Percentiles rank a stretch among this genome's conserved stretches.
These are phyloP conservation scores for Eubasilissa splendida DNA, from an alignment of 2,888 invertebrate genomes.

Conservation along the genomic window DNA sequence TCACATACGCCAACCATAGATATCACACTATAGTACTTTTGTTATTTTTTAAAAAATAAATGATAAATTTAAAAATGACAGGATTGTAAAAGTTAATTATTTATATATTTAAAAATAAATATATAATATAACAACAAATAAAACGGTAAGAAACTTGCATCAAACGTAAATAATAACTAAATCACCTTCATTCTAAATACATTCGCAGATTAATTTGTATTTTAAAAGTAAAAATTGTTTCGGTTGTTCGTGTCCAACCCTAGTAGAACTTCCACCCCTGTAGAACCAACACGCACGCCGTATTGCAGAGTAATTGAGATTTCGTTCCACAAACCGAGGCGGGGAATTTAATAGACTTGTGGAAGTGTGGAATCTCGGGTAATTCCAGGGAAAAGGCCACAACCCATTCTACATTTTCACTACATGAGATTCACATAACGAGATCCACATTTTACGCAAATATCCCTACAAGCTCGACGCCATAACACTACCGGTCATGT, in stretches of 20 bases:
- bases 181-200: too few relatives aligned
- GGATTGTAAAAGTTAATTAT: too few relatives aligned
- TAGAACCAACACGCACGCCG: background rate
- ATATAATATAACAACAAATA: too few relatives aligned
- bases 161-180: too few relatives aligned
- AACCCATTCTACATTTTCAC: constrained; percentile 26
- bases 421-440: constrained; percentile 1
- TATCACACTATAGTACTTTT: too few relatives aligned
- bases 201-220: too few relatives aligned
- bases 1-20: too few relatives aligned
- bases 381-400: constrained; percentile 21
- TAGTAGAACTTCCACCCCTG: background rate
- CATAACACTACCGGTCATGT: background rate
- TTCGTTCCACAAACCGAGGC: constrained; percentile 25
- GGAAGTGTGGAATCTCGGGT: constrained; percentile 20
- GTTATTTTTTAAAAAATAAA: too few relatives aligned
- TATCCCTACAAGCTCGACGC: background rate
- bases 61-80: too few relatives aligned
- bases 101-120: too few relatives aligned
- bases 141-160: too few relatives aligned
- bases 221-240: too few relatives aligned
- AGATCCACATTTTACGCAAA: constrained; percentile 5
- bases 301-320: constrained; percentile 25
- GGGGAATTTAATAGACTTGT: constrained; percentile 22
- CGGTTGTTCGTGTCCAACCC: background rate